Base-by-base conservation (phyloP, 2,888 invertebrate species). In the Thereva nobilitata region DNA sequence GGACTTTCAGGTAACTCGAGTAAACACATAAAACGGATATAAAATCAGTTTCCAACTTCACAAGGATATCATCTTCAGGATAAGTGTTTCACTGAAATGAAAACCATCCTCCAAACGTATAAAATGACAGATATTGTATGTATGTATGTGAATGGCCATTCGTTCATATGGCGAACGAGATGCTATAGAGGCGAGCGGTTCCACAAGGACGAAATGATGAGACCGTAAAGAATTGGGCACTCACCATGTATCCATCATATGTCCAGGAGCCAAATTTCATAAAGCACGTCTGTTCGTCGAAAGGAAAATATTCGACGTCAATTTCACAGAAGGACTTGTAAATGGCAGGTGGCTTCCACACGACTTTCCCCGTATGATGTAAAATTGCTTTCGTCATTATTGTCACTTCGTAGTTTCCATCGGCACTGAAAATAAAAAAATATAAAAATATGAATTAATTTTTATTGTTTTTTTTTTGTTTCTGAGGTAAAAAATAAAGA, bases 281-380 rank as follows among this genome's bases (percentile, higher is more conserved):
- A 82, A 93, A 92, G 82, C 95, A 95, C 49, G 94, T 93, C 82
- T 95, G 95, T 80, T 93, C 91, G 80, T 95, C 95, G 82, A 95
- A 95, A 59, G 95, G 95, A 82, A 95, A 95, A 82, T 93, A 95
- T 82, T 94, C 93, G 76, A 95, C 95, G 82, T 95, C 92, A 76
- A 95, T 95, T 84, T 95, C 94, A 78, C 95, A 95, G 82, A 94
- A 95, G 75, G 96, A 96, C 84, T 97, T 97, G 86, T 97, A 97
- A 82, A 98, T 97, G 78, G 97, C 97, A 12, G 98, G 98, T 45
- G 97, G 97, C 80, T 97, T 97, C 97, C 97, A 97, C 57, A 91
- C 88, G 71, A 97, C 95, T 81, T 91, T 92, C 35, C 97, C 97
- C 73, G 92, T 92, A 81, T 93, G 91, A 79, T 95, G 92, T 66